Base-by-base conservation (phyloP, 2,888 invertebrate species). In the Rotaria sp. region DNA sequence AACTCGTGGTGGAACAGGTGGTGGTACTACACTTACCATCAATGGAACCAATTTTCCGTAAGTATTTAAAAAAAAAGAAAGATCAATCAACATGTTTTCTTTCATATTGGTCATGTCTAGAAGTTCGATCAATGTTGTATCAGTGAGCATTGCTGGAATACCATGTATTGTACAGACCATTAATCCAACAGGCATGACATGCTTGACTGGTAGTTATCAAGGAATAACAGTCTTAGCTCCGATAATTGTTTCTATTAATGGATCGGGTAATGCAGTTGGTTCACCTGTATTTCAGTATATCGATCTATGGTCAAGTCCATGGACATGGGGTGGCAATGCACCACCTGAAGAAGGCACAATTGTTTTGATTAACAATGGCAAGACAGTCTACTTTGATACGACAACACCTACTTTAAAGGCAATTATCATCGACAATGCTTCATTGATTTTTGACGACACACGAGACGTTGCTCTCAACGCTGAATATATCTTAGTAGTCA, bases 351-450 rank as follows among this genome's bases (percentile, higher is more conserved):
- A 88, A 24, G 90, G 90, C 11, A 90, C 90, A 85, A 88, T 91
- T 85, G 89, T 90, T 24, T 88, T 90, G 21, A 89, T 91, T 26
- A 88, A 89, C 7, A 85, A 87, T 15, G 89, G 89, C 21, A 89
- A 90, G 88, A 89, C 88, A 7, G 87, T 91, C 15, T 87, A 90
- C 11, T 88, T 91, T 85, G 91, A 91, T 87, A 88, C 88, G 0
- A 87, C 89, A 86, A 90, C 91, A 24, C 89, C 89, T 2, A 87
- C 89, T 13, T 87, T 91, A 26, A 88, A 89, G 84, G 89, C 90
- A 88, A 86, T 91, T 13, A 88, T 91, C 2, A 90, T 91, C 38
- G 88, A 90, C 88, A 90, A 90, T 89, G 88, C 87, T 50, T 35
- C 84, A 30, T 80, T 88, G 30, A 86, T 87, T 21, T 88, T 88